Percentiles rank a stretch among this genome's conserved stretches.
Conservation (phyloP, 2,113 vertebrate species). For the Gobio gobio region DNA sequence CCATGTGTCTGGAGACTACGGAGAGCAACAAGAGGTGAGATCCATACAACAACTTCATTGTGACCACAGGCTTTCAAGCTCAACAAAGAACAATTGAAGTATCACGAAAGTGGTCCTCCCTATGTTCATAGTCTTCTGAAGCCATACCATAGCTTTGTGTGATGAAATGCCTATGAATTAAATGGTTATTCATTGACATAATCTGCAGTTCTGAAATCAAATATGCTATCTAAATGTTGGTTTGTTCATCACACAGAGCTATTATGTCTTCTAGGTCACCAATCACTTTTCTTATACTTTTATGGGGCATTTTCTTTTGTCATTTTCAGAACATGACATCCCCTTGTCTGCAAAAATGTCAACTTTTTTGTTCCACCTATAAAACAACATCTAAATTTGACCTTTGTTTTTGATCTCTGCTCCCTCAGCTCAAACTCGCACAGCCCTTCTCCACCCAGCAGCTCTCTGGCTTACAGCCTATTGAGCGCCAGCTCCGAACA, state of each 20-base stretch:
- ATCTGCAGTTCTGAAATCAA: neutral
- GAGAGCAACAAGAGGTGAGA: conserved; percentile 87
- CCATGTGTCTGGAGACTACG: conserved; percentile 83
- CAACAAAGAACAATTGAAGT: too few relatives aligned
- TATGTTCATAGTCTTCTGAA: neutral
- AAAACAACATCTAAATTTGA: neutral
- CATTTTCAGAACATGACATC: neutral
- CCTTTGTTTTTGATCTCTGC: conserved; percentile 23
- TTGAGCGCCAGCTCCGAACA: conserved; percentile 86
- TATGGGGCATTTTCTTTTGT: neutral
- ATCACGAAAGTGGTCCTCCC: neutral
- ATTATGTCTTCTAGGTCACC: neutral
- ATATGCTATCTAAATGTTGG: neutral
- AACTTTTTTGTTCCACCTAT: neutral
- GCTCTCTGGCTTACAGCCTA: conserved; percentile 89
- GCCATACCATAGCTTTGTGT: neutral
- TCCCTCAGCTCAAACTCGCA: conserved; percentile 84
- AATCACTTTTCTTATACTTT: neutral
- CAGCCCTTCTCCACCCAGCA: conserved; percentile 86
- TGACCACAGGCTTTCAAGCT: too few relatives aligned
- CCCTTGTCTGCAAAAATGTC: neutral
- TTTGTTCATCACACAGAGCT: too few relatives aligned
- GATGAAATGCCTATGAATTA: neutral
- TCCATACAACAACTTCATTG: too few relatives aligned
- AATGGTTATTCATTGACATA: neutral